Evolutionary conservation across 2,797 vertebrate genomes (phyloP).

Genomic region (Sebastes ruberrimus): DNA sequence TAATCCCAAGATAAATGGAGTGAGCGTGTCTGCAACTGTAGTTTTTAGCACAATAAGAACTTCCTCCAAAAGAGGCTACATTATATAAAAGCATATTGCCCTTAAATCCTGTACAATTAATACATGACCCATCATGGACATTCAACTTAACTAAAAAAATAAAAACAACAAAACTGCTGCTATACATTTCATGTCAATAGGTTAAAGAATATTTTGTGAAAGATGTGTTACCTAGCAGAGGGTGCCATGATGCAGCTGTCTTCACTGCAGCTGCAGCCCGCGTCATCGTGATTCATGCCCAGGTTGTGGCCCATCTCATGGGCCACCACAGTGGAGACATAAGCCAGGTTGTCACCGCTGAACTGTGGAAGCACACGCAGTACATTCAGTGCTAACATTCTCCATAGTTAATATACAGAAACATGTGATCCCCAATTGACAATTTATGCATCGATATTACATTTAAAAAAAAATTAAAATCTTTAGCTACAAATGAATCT

Average conservation of each 20-base stretch:
- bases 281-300: constrained; percentile 86
- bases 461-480: neutral
- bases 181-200: neutral
- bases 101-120: neutral
- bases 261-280: constrained; percentile 57
- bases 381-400: neutral
- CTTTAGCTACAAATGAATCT: neutral
- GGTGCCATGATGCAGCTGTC: constrained; percentile 83
- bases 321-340: constrained; percentile 83
- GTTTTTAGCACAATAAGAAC: neutral
- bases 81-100: neutral
- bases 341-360: constrained; percentile 4
- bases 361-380: constrained; percentile 68
- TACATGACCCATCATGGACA: neutral
- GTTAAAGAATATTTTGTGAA: neutral
- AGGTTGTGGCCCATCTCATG: constrained; percentile 92
- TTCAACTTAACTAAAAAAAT: neutral
- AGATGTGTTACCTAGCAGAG: constrained; percentile 72
- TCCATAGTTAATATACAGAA: neutral
- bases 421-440: neutral
- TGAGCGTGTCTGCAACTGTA: neutral
- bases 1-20: neutral
- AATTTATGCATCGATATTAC: neutral
- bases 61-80: neutral
- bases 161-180: neutral